Evolutionary conservation across 2,113 vertebrate species (phyloP).

Genomic region (Ochotona curzoniae): DNA sequence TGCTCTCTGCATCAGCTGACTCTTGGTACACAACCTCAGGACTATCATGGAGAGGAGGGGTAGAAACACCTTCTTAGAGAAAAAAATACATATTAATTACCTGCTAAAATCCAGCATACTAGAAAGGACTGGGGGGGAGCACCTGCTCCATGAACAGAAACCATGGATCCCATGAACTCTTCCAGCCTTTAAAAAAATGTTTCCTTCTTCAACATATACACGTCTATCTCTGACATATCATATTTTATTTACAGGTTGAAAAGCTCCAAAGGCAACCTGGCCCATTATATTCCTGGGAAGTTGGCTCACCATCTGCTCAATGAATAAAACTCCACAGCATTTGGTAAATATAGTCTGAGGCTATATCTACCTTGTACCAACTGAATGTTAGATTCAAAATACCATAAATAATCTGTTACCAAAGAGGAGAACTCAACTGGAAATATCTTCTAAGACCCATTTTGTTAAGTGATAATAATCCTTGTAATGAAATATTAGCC

Average conservation of each 20-base stretch:
- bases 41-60: neutral
- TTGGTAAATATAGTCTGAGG: conserved; percentile 65
- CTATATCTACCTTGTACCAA: conserved; percentile 5
- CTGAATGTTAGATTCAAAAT: neutral
- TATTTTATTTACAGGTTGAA: conserved; percentile 81
- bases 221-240: neutral
- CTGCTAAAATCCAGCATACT: conserved; percentile 4
- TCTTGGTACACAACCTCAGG: neutral
- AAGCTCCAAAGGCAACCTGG: conserved; percentile 69
- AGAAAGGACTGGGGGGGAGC: neutral
- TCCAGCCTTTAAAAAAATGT: conserved; percentile 51
- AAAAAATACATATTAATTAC: neutral
- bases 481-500: neutral
- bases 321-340: conserved; percentile 75
- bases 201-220: neutral
- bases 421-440: neutral
- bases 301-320: conserved; percentile 80
- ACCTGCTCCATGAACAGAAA: neutral
- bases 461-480: conserved; percentile 18
- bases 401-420: neutral
- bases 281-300: conserved; percentile 66
- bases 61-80: neutral
- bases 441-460: neutral
- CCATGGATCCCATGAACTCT: neutral
- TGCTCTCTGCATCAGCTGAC: neutral